Base-by-base conservation (phyloP, 2,113 vertebrate species). In the Mandrillus leucophaeus region DNA sequence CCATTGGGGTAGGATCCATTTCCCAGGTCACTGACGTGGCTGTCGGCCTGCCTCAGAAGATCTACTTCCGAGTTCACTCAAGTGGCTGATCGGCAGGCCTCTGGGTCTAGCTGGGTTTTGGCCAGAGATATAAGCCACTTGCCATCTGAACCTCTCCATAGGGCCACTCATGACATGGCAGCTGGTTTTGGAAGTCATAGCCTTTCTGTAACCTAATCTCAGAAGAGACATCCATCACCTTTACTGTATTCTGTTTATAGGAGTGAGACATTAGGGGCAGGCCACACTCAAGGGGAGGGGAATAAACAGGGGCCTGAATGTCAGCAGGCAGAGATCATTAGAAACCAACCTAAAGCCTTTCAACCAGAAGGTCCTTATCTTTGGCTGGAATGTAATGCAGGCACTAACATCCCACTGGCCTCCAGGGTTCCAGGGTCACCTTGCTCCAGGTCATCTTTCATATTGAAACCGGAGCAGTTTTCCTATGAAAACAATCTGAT, bases 361-460 rank as follows among this genome's bases (percentile, higher is more conserved):
- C 90, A 84, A 85, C 72, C 45, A 90, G 85, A 88, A 85, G 70
- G 73, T 43, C 66, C 11, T 93, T 96, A 61, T 92, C n/a, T 90
- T 96, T 86, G 78, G 16, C 73, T 52, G 61, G 40, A 91, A 86
- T 45, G 25, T 12, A 40, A 59, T 30, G 6, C 2, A 23, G n/a
- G 30, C 30, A 23, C 18, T 14, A 68, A 48, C 48, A 92, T 70
- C 38, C 45, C 87, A 55, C 35, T 70, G 55, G 55, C 40, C 45
- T 93, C 45, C 40, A 73, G 68, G 61, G 14, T 73, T 73, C 38
- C 55, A 59, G 57, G 8, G 22, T 64, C 23, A 84, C 40, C 13
- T 50, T 1, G 22, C 7, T 72, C 10, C 22, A 59, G 23, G 43
- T n/a, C 40, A 79, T 84, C 48, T 25, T 94, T 64, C 55, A 35